phyloP scores from a whole-genome alignment of 2,888 invertebrate genomes.

The Eilema sororculum region DNA sequence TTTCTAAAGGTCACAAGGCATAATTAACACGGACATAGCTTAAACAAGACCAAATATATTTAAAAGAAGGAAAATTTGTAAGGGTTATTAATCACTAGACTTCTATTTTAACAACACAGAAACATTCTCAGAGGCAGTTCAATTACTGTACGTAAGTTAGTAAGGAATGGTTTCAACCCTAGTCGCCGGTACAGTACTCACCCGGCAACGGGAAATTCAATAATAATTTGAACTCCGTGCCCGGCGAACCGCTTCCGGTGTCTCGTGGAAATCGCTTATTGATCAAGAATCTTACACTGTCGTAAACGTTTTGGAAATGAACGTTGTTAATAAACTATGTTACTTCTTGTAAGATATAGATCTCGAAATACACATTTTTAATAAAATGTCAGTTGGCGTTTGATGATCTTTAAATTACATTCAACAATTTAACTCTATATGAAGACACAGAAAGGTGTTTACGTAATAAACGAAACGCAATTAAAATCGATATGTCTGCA shows the following conservation, averaged over 20 bases:
- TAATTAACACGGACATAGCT: too few species aligned
- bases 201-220: slow-evolving; percentile 78
- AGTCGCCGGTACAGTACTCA: slow-evolving; percentile 40
- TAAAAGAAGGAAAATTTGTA: neutral
- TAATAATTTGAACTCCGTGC: slow-evolving; percentile 79
- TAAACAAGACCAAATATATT: neutral
- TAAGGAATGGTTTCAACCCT: slow-evolving; percentile 54
- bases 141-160: slow-evolving; percentile 41
- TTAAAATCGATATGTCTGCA: slow-evolving; percentile 68
- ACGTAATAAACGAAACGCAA: slow-evolving; percentile 54
- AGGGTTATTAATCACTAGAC: neutral
- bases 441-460: slow-evolving; percentile 44
- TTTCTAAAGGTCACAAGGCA: too few species aligned
- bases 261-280: slow-evolving; percentile 78
- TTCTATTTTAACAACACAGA: neutral
- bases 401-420: neutral
- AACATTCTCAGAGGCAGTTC: neutral
- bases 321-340: neutral
- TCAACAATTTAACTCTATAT: slow-evolving; percentile 19
- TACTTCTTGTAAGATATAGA: neutral
- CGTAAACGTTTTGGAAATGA: slow-evolving; percentile 22
- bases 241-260: slow-evolving; percentile 79
- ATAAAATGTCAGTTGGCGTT: neutral
- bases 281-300: slow-evolving; percentile 68
- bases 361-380: too few species aligned